Evolutionary conservation across 2,797 vertebrate genomes (phyloP).

Genomic region (Dallia pectoralis): DNA sequence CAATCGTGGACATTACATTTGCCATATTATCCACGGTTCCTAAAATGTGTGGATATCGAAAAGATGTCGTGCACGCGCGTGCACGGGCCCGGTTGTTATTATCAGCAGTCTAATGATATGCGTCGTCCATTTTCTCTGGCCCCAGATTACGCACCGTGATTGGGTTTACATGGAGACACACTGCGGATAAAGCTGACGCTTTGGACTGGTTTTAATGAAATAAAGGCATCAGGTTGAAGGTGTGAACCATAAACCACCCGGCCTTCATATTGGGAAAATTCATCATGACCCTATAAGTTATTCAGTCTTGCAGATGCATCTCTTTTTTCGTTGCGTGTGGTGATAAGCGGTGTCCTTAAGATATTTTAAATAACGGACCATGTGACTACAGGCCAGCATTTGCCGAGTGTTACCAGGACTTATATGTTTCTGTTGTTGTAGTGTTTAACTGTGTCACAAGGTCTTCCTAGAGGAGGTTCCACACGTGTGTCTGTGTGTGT

Average conservation of each 20-base stretch:
- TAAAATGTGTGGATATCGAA: background rate
- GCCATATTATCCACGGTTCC: slow-evolving; percentile 15
- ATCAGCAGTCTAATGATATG: slow-evolving; percentile 77
- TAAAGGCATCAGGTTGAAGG: background rate
- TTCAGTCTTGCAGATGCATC: background rate
- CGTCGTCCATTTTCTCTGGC: slow-evolving; percentile 82
- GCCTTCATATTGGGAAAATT: background rate
- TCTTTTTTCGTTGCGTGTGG: slow-evolving; percentile 12
- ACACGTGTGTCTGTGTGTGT: slow-evolving; percentile 46
- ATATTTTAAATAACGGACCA: slow-evolving; percentile 51
- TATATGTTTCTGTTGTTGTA: slow-evolving; percentile 58
- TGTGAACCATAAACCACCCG: background rate
- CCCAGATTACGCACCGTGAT: slow-evolving; percentile 73
- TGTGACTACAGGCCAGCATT: background rate
- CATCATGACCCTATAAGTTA: background rate
- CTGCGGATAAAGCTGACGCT: slow-evolving; percentile 57
- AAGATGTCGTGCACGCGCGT: slow-evolving; percentile 42
- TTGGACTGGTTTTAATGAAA: background rate
- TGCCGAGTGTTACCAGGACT: slow-evolving; percentile 40
- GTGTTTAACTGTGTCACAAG: slow-evolving; percentile 70
- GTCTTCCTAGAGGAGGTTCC: slow-evolving; percentile 66
- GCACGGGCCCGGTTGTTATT: slow-evolving; percentile 72
- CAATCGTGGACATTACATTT: slow-evolving; percentile 44
- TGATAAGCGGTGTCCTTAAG: slow-evolving; percentile 6
- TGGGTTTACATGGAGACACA: slow-evolving; percentile 61